Percentiles rank a stretch among this genome's conserved stretches.
Evolutionary conservation across 2,888 invertebrate genomes (phyloP).

Genomic region (Dorcus hopei): DNA sequence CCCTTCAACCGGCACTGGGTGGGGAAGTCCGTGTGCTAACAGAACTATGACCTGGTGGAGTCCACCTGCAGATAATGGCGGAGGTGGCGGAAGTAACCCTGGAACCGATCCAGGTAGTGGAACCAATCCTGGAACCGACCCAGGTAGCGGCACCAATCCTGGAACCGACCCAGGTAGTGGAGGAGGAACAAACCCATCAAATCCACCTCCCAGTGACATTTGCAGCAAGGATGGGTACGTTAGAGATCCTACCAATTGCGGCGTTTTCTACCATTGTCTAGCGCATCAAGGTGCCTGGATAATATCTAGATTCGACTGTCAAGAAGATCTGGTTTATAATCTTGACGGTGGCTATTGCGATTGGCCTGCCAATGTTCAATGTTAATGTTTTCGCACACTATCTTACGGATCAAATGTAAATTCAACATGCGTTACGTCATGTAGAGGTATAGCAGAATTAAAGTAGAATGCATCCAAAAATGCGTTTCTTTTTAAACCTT

Average conservation of each 20-base stretch:
- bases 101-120: background rate
- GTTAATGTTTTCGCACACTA: conserved; percentile 5
- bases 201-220: background rate
- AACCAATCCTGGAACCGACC: conserved; percentile 29
- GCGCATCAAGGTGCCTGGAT: conserved; percentile 24
- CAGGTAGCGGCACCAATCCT: background rate
- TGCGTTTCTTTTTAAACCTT: too few relatives aligned
- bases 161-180: background rate
- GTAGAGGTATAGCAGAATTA: too few relatives aligned
- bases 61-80: background rate
- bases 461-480: too few relatives aligned
- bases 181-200: background rate
- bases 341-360: conserved; percentile 43
- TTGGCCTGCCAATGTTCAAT: conserved; percentile 36
- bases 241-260: conserved; percentile 47
- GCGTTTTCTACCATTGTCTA: conserved; percentile 49
- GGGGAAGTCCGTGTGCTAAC: background rate
- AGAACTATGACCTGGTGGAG: background rate
- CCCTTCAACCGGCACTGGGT: too few relatives aligned
- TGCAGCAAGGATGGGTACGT: conserved; percentile 43
- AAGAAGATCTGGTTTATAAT: conserved; percentile 46
- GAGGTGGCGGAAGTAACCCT: background rate
- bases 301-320: conserved; percentile 41
- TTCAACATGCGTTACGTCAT: too few relatives aligned
- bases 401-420: too few relatives aligned